Evolutionary conservation across 2,888 invertebrate genomes (phyloP).

Genomic region (Cataglyphis rosenhaueri): DNA sequence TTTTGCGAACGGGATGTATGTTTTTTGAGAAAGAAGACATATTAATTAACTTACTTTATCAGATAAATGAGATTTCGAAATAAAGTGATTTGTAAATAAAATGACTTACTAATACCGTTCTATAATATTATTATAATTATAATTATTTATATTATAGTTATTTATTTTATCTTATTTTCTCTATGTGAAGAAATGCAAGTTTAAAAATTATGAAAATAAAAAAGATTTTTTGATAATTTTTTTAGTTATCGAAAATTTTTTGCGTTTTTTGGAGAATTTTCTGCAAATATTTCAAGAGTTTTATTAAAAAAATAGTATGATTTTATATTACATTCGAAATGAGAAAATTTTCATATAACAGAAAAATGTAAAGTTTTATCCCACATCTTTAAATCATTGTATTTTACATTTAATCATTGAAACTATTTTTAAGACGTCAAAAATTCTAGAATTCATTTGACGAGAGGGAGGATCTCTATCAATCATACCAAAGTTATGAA

Average conservation of each 20-base stretch:
- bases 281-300: neutral
- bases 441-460: neutral
- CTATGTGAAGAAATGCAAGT: neutral
- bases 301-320: neutral
- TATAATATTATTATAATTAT: neutral
- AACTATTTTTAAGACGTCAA: neutral
- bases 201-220: neutral
- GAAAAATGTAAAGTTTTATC: neutral
- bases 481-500: constrained; percentile 14
- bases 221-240: neutral
- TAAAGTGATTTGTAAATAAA: neutral
- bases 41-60: neutral
- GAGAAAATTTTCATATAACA: neutral
- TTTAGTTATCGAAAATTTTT: neutral
- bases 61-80: neutral
- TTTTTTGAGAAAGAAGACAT: neutral
- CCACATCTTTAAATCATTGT: neutral
- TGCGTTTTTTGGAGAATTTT: neutral
- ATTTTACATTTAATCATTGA: neutral
- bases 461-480: neutral
- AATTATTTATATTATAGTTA: neutral
- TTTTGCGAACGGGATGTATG: neutral
- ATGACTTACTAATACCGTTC: neutral
- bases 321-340: neutral
- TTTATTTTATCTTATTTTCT: neutral